Evolutionary conservation across 2,888 invertebrate species (phyloP).

Genomic region (Anodontia alba): DNA sequence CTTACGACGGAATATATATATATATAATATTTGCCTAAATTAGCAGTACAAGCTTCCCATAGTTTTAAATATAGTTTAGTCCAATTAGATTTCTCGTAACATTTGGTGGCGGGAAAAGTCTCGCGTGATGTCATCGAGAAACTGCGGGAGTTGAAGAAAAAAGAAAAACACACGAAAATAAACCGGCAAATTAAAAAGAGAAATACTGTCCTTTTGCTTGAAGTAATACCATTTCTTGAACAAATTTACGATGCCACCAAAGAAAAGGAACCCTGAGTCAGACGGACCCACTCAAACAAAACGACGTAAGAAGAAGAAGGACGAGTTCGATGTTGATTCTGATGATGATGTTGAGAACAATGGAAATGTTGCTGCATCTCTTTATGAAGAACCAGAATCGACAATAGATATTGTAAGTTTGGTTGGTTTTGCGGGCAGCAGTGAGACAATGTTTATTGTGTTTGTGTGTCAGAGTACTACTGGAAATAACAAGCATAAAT

Average conservation of each 20-base stretch:
- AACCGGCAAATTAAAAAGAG: conserved; percentile 52
- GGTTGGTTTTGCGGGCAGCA: no score
- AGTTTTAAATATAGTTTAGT: neutral
- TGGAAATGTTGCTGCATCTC: conserved; percentile 49
- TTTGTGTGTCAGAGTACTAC: no score
- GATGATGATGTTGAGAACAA: conserved; percentile 57
- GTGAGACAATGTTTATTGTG: neutral
- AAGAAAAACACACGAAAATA: conserved; percentile 61
- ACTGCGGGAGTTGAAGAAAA: conserved; percentile 59
- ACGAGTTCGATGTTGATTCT: conserved; percentile 60
- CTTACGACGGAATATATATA: no score
- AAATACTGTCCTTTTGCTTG: neutral
- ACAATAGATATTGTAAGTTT: conserved; percentile 66
- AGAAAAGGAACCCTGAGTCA: conserved; percentile 72
- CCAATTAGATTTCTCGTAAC: neutral
- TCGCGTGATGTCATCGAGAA: conserved; percentile 52
- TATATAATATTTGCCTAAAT: no score
- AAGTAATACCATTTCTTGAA: neutral
- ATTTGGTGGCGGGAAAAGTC: conserved; percentile 30
- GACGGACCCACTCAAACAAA: conserved; percentile 71
- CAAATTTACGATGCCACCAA: conserved; percentile 71
- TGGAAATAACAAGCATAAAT: no score
- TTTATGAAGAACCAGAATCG: conserved; percentile 53
- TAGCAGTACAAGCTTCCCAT: no score
- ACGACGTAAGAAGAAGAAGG: conserved; percentile 74